A percentile compares a stretch with the other conserved stretches of the same genome.
These are phyloP conservation scores for Miniopterus natalensis DNA, from an alignment of 2,113 vertebrate species.

Conservation along the genomic window DNA sequence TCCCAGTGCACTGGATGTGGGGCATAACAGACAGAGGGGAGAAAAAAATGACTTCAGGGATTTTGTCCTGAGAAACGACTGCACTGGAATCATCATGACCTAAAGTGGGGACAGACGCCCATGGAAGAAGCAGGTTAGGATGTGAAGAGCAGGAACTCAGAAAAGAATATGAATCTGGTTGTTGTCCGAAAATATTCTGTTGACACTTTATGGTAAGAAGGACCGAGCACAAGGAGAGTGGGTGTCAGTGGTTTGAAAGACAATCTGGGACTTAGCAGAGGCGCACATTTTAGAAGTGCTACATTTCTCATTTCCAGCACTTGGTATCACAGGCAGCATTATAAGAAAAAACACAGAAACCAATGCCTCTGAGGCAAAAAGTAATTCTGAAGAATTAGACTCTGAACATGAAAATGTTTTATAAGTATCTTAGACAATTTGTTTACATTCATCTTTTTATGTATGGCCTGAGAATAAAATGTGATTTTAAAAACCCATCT, in stretches of 20 bases:
- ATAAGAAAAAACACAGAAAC: not conserved
- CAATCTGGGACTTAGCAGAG: conserved; percentile 59
- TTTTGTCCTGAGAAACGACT: not conserved
- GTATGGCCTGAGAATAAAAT: not conserved
- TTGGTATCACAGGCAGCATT: not conserved
- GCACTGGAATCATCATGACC: not conserved
- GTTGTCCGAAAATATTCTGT: conserved; percentile 53
- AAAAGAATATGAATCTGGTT: not conserved
- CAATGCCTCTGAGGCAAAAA: not conserved
- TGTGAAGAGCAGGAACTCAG: not conserved
- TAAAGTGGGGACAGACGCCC: not conserved
- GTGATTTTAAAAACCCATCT: not conserved
- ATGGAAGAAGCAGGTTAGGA: not conserved
- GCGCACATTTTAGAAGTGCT: conserved; percentile 28
- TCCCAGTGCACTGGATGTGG: not conserved
- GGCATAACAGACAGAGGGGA: not conserved
- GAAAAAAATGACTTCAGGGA: not conserved
- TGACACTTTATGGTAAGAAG: conserved; percentile 17
- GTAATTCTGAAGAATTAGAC: not conserved
- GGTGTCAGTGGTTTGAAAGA: conserved; percentile 48
- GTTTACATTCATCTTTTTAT: not conserved
- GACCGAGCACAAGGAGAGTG: conserved; percentile 44
- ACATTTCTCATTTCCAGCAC: not conserved
- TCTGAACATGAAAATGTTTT: not conserved
- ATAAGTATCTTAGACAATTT: not conserved